Base-by-base conservation (phyloP, 2,113 vertebrate genomes). In the Mormoops blainvillei region DNA sequence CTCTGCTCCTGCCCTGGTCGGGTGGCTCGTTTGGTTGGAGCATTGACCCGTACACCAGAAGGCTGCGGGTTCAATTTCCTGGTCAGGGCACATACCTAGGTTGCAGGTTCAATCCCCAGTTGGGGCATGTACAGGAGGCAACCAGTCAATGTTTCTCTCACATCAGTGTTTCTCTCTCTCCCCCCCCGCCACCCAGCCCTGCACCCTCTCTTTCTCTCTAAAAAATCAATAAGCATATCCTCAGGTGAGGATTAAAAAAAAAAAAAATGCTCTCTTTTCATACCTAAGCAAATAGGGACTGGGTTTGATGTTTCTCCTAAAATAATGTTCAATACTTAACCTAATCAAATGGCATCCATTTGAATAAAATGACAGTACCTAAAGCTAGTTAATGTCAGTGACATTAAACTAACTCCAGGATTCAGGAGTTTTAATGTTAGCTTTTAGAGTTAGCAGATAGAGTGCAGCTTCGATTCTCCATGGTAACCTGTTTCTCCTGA, bases 401-500 rank as follows among this genome's bases (percentile, higher is more conserved):
- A 98, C 98, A 98, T 98, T 83, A 77, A 98, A 96, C 98, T 97
- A 98, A 98, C 98, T 99, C 98, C 98, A 92, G 98, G 98, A 98
- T 98, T 98, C 97, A 91, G 98, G 98, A 98, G 98, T 98, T 90
- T 3, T 86, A 97, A 3, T 58, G 83, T 70, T 98, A 97, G 58
- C 18, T 92, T 97, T 97, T 97, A 96, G 97, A 97, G 82, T 96
- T 98, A 89, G 76, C 80, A 95, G 96, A 80, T 90, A 86, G 56
- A 95, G 90, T 31, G 50, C 73, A 77, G 83, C 54, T 94, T 95
- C 87, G 41, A 83, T 96, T 97, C 96, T 96, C 95, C 36, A 9
- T 74, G 88, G 95, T 97, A 97, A 97, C 96, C 94, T 91, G 82
- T 91, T 71, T 87, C 77, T 92, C 95, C 91, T 70, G 43, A 36